Evolutionary conservation across 2,113 vertebrate genomes (phyloP).

Genomic region (Pseudopodoces humilis): DNA sequence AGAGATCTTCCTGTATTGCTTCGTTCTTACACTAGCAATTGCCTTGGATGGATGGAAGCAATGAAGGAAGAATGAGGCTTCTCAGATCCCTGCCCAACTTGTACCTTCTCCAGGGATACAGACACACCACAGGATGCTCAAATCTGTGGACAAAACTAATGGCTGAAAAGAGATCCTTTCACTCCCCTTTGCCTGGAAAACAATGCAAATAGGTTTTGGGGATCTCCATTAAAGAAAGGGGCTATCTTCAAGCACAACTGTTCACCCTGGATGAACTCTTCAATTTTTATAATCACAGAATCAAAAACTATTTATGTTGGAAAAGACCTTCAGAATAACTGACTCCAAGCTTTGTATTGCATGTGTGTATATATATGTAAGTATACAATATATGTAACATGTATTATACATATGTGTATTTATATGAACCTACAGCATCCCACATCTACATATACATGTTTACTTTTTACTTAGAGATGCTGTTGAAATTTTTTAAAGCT

Average conservation of each 20-base stretch:
- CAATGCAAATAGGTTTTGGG: background rate
- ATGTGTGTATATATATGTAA: background rate
- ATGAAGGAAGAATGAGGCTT: background rate
- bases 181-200: background rate
- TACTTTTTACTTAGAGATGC: background rate
- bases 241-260: background rate
- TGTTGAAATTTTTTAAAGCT: background rate
- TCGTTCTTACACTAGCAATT: background rate
- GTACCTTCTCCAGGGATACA: background rate
- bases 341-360: background rate
- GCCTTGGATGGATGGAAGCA: background rate
- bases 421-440: background rate
- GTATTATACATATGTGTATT: background rate
- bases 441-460: background rate
- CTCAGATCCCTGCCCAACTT: background rate
- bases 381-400: background rate
- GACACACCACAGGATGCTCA: background rate
- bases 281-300: background rate
- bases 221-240: background rate
- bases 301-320: background rate
- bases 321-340: background rate
- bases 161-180: background rate
- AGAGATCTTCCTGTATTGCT: background rate
- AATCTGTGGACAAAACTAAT: accelerated
- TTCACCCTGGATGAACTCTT: background rate